A percentile compares a stretch with the other conserved stretches of the same genome.
These are phyloP conservation scores for Gymnosoma rotundatum DNA, from an alignment of 2,888 invertebrate species.

Conservation along the genomic window DNA sequence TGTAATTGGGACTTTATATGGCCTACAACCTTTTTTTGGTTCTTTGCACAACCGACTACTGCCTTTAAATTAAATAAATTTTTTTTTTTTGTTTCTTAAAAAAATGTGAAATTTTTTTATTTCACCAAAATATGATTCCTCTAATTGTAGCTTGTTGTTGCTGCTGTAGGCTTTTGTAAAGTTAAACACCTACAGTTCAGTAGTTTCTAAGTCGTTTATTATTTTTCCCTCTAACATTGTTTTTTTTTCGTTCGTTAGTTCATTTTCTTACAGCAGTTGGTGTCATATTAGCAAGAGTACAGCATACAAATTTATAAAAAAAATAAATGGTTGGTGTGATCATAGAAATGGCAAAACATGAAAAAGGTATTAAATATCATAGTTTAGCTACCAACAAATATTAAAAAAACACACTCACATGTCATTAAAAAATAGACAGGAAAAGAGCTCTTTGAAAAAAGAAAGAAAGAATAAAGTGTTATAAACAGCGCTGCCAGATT, in stretches of 20 bases:
- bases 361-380: slow-evolving; percentile 57
- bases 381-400: slow-evolving; percentile 10
- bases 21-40: neutral
- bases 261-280: slow-evolving; percentile 56
- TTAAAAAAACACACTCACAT: slow-evolving; percentile 8
- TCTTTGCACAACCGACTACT: neutral
- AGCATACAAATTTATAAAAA: slow-evolving; percentile 1
- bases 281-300: slow-evolving; percentile 56
- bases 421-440: slow-evolving; percentile 1
- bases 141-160: slow-evolving; percentile 9
- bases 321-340: slow-evolving; percentile 39
- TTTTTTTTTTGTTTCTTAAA: neutral
- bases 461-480: slow-evolving; percentile 34
- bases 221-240: slow-evolving; percentile 3
- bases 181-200: slow-evolving; percentile 58
- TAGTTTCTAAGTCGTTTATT: slow-evolving; percentile 36
- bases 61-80: neutral
- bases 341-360: slow-evolving; percentile 57
- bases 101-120: neutral
- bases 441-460: slow-evolving; percentile 7
- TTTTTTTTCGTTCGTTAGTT: slow-evolving; percentile 14
- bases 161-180: slow-evolving; percentile 47
- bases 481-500: too few species aligned
- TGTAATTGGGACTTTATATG: too few species aligned
- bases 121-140: slow-evolving; percentile 22